These are phyloP conservation scores for Meandrusa payeni DNA, from an alignment of 2,888 invertebrate genomes.

Conservation along the genomic window DNA sequence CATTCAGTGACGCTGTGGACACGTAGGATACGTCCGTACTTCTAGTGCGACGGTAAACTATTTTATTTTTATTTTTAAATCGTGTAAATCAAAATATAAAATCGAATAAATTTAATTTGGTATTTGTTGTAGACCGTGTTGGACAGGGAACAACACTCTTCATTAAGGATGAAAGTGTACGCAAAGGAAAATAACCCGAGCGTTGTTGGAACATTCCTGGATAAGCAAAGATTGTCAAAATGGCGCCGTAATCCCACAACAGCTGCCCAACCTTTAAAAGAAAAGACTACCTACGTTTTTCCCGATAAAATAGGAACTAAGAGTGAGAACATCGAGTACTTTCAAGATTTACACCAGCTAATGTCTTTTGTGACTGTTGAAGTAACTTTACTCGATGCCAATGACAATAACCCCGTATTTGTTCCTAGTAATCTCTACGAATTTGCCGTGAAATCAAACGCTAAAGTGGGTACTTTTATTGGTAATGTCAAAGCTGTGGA, in stretches of 20 bases:
- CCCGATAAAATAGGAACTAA: constrained; percentile 67
- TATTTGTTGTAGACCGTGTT: constrained; percentile 86
- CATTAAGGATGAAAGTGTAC: constrained; percentile 87
- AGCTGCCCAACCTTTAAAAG: constrained; percentile 43
- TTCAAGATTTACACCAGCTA: constrained; percentile 59
- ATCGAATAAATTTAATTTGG: too few species aligned
- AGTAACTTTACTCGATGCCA: constrained; percentile 92
- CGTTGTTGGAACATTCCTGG: constrained; percentile 79
- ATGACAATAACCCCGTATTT: constrained; percentile 95
- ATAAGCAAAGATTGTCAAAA: constrained; percentile 64
- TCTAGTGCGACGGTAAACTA: too few species aligned
- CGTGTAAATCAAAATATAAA: too few species aligned
- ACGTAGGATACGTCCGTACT: too few species aligned
- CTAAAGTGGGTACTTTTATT: constrained; percentile 85
- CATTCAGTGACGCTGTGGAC: too few species aligned
- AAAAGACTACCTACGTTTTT: constrained; percentile 71
- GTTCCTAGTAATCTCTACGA: constrained; percentile 91
- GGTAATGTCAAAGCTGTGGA: constrained; percentile 91
- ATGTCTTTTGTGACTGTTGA: constrained; percentile 86
- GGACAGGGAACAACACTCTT: constrained; percentile 88
- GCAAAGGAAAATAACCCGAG: constrained; percentile 89
- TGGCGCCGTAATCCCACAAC: constrained; percentile 56
- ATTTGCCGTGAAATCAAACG: constrained; percentile 85
- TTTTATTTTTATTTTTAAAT: too few species aligned
- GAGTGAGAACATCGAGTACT: constrained; percentile 65